These are phyloP conservation scores for Drosophila busckii DNA, from an alignment of 1,140 invertebrate species.

Conservation along the genomic window DNA sequence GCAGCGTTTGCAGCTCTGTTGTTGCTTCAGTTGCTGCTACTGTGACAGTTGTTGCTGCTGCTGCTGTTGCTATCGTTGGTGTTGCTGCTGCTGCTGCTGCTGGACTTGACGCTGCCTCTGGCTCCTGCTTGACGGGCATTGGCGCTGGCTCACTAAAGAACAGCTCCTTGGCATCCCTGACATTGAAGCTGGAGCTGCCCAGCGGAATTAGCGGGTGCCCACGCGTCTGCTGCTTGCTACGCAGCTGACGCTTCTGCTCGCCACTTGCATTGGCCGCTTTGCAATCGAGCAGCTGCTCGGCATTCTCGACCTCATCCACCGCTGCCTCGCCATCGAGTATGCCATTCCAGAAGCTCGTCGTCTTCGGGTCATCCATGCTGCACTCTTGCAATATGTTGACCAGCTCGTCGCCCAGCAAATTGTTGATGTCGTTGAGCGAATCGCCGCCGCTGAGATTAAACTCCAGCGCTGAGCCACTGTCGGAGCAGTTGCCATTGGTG, in stretches of 20 bases:
- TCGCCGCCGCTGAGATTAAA: conserved; percentile 74
- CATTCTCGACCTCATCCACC: conserved; percentile 66
- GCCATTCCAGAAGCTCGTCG: conserved; percentile 77
- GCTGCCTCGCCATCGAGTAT: conserved; percentile 72
- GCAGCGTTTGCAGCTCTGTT: not conserved
- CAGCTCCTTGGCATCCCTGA: conserved; percentile 12
- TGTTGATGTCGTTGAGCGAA: conserved; percentile 73
- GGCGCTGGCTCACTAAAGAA: conserved; percentile 58
- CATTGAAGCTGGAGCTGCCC: conserved; percentile 49
- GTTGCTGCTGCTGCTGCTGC: conserved; percentile 5
- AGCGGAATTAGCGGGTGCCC: conserved; percentile 12
- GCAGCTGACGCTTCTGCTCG: conserved; percentile 30
- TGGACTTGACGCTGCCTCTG: conserved; percentile 19
- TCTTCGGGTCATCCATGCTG: conserved; percentile 73
- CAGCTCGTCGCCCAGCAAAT: conserved; percentile 70
- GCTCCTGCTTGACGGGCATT: conserved; percentile 35
- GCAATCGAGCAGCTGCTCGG: conserved; percentile 64
- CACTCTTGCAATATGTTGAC: conserved; percentile 77
- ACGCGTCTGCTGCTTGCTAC: too few relatives aligned
- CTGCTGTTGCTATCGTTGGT: not conserved
- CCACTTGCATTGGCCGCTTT: conserved; percentile 43
- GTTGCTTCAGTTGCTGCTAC: not conserved
- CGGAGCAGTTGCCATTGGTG: conserved; percentile 34
- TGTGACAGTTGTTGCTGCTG: too few relatives aligned
- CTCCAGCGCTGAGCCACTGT: conserved; percentile 50